These are phyloP conservation scores for Ptilorrhoa leucosticta DNA, from an alignment of 2,113 vertebrate genomes.

Conservation along the genomic window DNA sequence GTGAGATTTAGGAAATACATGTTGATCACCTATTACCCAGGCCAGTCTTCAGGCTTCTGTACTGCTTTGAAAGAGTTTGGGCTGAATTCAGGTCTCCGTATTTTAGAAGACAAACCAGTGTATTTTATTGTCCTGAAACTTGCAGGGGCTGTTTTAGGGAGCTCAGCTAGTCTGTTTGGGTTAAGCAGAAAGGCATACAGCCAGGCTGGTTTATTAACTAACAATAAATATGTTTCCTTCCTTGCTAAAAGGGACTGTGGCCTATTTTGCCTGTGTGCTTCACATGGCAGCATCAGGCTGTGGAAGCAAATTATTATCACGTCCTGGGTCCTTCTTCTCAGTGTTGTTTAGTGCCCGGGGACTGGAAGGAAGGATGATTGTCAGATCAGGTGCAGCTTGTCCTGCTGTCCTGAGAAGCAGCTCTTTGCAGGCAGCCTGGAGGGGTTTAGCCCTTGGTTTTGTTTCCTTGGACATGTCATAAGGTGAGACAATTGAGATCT, in stretches of 20 bases:
- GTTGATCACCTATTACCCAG: background rate
- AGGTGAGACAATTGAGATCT: background rate
- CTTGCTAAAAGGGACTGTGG: background rate
- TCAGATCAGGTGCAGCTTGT: background rate
- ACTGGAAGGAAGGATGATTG: background rate
- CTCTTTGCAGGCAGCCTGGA: background rate
- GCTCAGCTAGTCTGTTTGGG: background rate
- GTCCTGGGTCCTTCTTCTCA: background rate
- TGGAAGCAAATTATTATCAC: background rate
- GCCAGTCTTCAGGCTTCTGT: background rate
- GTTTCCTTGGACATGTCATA: background rate
- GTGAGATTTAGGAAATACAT: background rate
- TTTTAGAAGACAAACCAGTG: background rate
- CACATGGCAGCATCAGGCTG: background rate
- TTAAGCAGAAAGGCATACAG: background rate
- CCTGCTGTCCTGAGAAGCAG: background rate
- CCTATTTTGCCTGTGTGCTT: background rate
- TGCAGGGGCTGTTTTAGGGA: background rate
- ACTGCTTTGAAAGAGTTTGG: background rate
- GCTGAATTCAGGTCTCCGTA: background rate
- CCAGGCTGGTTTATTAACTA: background rate
- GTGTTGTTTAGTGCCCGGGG: background rate
- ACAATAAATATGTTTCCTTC: background rate
- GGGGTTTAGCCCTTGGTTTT: background rate
- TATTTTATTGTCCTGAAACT: background rate